Percentiles rank a stretch among this genome's conserved stretches.
Evolutionary conservation across 2,113 vertebrate species (phyloP).

Genomic region (Lathamus discolor): DNA sequence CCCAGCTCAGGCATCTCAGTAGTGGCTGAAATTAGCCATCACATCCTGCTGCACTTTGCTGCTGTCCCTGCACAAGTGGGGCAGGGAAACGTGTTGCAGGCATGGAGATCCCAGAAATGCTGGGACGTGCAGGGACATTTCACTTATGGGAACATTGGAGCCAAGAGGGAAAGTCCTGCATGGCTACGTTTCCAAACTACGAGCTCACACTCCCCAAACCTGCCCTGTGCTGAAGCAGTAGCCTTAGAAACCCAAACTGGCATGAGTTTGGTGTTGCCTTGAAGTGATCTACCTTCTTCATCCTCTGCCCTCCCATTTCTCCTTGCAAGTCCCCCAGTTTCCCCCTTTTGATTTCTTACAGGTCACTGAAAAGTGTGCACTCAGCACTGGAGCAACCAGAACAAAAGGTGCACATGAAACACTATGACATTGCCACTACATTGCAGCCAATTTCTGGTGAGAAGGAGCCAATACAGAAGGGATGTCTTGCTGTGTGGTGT

Average conservation of each 20-base stretch:
- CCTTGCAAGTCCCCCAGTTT: background rate
- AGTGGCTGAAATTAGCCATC: background rate
- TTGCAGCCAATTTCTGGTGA: background rate
- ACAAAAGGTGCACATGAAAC: fast-evolving
- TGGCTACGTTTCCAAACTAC: background rate
- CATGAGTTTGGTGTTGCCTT: background rate
- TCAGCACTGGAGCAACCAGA: background rate
- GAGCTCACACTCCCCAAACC: background rate
- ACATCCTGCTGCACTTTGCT: background rate
- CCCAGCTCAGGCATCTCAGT: background rate
- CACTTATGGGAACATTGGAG: background rate
- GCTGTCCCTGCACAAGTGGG: background rate
- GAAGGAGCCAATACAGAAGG: background rate
- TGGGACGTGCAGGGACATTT: background rate
- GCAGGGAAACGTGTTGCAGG: background rate
- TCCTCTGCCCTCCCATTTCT: background rate
- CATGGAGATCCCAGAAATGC: fast-evolving
- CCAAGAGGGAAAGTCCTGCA: background rate
- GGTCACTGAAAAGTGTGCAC: background rate
- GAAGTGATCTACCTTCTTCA: background rate
- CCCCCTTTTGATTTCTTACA: background rate
- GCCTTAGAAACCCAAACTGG: background rate
- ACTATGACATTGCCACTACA: background rate
- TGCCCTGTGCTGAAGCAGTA: background rate
- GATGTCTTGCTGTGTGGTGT: background rate